phyloP scores from a whole-genome alignment of 2,888 invertebrate genomes.

The Dicycla oo region DNA sequence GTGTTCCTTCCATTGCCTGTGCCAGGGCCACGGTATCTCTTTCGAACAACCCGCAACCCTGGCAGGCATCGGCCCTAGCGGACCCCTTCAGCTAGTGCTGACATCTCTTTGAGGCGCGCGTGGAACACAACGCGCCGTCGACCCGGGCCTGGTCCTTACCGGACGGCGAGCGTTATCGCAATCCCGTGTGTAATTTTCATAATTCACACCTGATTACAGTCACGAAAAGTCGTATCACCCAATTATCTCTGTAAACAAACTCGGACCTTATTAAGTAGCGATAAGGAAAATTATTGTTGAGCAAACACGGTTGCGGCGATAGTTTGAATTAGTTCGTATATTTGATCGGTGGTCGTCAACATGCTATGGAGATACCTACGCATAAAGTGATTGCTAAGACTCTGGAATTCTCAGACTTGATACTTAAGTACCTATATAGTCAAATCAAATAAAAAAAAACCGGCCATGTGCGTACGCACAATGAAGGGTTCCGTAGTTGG shows the following conservation, averaged over 20 bases:
- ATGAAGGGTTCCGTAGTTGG: too few species aligned
- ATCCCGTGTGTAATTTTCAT: too few species aligned
- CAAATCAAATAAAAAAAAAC: not conserved
- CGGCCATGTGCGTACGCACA: too few species aligned
- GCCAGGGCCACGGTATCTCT: too few species aligned
- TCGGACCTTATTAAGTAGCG: constrained; percentile 33
- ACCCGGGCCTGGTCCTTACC: too few species aligned
- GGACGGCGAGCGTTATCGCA: too few species aligned
- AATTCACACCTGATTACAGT: not conserved
- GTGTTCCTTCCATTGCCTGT: too few species aligned
- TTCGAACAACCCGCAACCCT: too few species aligned
- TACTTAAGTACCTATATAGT: not conserved
- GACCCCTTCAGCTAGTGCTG: too few species aligned
- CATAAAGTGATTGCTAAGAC: constrained; percentile 34
- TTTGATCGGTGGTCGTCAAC: constrained; percentile 74
- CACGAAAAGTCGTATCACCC: constrained; percentile 14
- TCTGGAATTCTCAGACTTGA: constrained; percentile 5
- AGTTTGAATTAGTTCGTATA: constrained; percentile 67
- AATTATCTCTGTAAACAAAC: constrained; percentile 16
- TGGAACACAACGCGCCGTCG: too few species aligned
- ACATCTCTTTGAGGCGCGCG: too few species aligned
- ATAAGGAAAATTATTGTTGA: constrained; percentile 38
- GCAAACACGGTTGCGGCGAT: constrained; percentile 47
- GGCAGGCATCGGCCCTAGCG: too few species aligned
- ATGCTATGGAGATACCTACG: constrained; percentile 68